Percentiles rank a stretch among this genome's conserved stretches.
These are phyloP conservation scores for Darevskia mixta DNA, from an alignment of 2,797 vertebrate genomes.

Conservation along the genomic window DNA sequence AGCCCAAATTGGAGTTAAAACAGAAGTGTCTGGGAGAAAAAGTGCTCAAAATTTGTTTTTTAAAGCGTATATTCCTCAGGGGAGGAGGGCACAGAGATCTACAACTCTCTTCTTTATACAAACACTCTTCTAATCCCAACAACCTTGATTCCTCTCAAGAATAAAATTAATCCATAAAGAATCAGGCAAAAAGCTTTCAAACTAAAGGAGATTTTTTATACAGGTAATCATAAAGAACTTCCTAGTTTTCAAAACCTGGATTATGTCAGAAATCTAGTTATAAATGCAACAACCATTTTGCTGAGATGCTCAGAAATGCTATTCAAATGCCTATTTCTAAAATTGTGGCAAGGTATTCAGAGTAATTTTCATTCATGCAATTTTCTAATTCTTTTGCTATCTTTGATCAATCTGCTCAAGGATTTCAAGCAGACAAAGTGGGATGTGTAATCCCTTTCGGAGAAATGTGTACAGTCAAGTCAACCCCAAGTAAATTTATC, in stretches of 20 bases:
- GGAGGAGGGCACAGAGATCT: too few relatives aligned
- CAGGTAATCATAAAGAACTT: slow-evolving; percentile 4
- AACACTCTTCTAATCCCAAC: background rate
- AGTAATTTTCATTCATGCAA: background rate
- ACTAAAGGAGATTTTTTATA: slow-evolving; percentile 6
- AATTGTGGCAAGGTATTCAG: background rate
- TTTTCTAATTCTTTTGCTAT: background rate
- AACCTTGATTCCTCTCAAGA: background rate
- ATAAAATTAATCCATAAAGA: slow-evolving; percentile 2
- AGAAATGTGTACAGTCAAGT: background rate
- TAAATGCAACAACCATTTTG: slow-evolving; percentile 8
- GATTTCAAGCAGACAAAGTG: background rate
- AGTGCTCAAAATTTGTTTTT: background rate
- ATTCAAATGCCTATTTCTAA: background rate
- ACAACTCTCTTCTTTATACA: background rate
- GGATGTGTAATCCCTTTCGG: background rate
- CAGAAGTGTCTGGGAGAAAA: background rate
- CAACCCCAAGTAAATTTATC: background rate
- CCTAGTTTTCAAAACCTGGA: background rate
- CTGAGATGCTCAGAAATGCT: background rate
- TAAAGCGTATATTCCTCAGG: slow-evolving; percentile 1
- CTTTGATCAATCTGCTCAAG: background rate
- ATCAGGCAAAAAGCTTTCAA: slow-evolving; percentile 11
- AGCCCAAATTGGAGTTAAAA: background rate
- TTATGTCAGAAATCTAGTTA: slow-evolving; percentile 11